Evolutionary conservation across 92 coral and sea anemone species (phyloP), one percentile per base, ranked within the genome.

Genomic region (Hydrozoanthus gracilis): DNA sequence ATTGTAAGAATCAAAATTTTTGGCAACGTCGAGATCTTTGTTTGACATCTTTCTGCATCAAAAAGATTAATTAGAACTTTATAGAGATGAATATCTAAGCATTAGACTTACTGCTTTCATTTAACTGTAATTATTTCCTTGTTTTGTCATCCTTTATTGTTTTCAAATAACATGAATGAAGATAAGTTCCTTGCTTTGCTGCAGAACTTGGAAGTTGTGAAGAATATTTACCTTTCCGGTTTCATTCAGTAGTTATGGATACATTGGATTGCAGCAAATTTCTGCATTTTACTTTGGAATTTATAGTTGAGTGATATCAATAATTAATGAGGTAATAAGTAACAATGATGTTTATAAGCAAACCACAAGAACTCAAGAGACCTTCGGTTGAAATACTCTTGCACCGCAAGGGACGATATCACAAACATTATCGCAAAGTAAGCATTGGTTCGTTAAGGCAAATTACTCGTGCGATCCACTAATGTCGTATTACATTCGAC

Each of bases 281-380:
- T 64, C 18, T 64, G 69, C 72, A 12, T 20, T 67, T 39, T 39
- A 17, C 44, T 7, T 67, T 17, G 12, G 4, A 18, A 67, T 67
- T 67, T 67, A 20, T 20, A 18, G 46, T 8, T 45, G 35, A 67
- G 18, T 18, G 44, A 18, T 67, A 67, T 67, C 11, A 67, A 67
- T 67, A 0, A 67, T 67, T 17, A 11, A 67, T 67, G 72, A 17
- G 13, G 13, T 67, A n/a, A 67, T 17, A 67, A 7, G 15, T 45
- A 67, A 13, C 12, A 0, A 45, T 18, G 35, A 67, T 67, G 72
- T 67, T 20, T 67, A 45, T 67, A 4, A 67, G 46, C 44, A 67
- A 67, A 20, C 72, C 72, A 45, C 72, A 18, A 15, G 72, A 18
- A 67, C 72, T 67, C 35, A n/a, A 18, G 72, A 67, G 44, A 72